Evolutionary conservation across 2,797 vertebrate species (phyloP).

Genomic region (Labeo calbasu): DNA sequence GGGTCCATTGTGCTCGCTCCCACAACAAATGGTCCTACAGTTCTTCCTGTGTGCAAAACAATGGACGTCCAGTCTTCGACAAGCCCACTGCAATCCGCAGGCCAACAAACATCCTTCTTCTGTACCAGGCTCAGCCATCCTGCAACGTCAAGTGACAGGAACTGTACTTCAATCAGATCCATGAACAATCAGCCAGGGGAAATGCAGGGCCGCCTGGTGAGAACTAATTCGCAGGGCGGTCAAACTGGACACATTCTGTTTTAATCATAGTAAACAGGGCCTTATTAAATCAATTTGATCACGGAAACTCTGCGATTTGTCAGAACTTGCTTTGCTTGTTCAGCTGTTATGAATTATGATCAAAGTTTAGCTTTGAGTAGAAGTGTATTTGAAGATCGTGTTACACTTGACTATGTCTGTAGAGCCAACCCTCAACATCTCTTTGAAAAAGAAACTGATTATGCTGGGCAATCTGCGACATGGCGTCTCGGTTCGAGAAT

Average conservation of each 20-base stretch:
- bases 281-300: conserved; percentile 20
- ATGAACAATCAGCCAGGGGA: conserved; percentile 8
- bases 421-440: conserved; percentile 41
- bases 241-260: conserved; percentile 30
- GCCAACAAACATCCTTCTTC: conserved; percentile 52
- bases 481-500: conserved; percentile 49
- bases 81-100: conserved; percentile 50
- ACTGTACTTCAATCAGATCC: conserved; percentile 33
- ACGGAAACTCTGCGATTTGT: conserved; percentile 7
- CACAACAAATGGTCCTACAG: conserved; percentile 51
- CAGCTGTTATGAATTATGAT: not conserved
- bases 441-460: conserved; percentile 68
- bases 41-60: conserved; percentile 55
- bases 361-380: not conserved
- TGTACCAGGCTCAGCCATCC: conserved; percentile 48
- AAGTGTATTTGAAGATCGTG: not conserved
- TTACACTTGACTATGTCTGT: not conserved
- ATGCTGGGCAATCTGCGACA: conserved; percentile 59
- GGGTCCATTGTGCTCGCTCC: conserved; percentile 56
- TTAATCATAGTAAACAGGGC: conserved; percentile 34
- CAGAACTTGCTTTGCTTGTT: not conserved
- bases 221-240: conserved; percentile 32
- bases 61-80: conserved; percentile 52
- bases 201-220: conserved; percentile 31
- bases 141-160: conserved; percentile 47